Evolutionary conservation across 2,113 vertebrate genomes (phyloP), one percentile per base, ranked within the genome.

Genomic region (Willisornis vidua): DNA sequence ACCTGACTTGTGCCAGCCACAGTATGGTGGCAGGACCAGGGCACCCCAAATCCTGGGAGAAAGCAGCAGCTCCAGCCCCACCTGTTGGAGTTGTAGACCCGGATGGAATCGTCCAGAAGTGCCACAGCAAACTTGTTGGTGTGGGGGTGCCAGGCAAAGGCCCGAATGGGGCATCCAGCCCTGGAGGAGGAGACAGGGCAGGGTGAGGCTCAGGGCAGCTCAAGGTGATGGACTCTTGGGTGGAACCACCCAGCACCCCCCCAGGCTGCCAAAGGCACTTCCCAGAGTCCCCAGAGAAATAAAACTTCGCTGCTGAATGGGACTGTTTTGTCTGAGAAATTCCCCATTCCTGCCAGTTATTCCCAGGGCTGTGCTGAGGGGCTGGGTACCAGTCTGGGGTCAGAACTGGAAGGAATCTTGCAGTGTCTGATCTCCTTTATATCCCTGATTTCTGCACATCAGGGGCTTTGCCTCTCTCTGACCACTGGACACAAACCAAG

Each of bases 91-190:
- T 99, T 99, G 97, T 99, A 99, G 77, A 99, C 99, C 5, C 98
- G 98, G 82, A 99, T 97, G 20, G 99, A 99, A 89, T 99, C 99
- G 1, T 99, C 99, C 73, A 99, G 94, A 6, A 99, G 98, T 13
- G 99, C 99, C 75, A 99, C 98, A 0, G 99, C 99, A 48, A 99
- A 99, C 86, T 99, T 99, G 96, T 98, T 99, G 71, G 99, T 98
- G 89, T 99, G 99, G 6, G 99, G 99, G 82, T 99, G 99, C 99
- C 99, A 99, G 6, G 99, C 98, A 17, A 99, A 99, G 84, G 98
- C 98, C n/a, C 99, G 97, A 66, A 99, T 37, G 29, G 98, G 98
- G 93, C 99, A 99, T 87, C 98, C 97, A 0, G 98, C 96, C 99
- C 99, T 99, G 96, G 16, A 19, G 19, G 39, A 23, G 29, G 10